Evolutionary conservation across 2,888 invertebrate species (phyloP), one percentile per base, ranked within the genome.

Genomic region (Pterobdella sp.): DNA sequence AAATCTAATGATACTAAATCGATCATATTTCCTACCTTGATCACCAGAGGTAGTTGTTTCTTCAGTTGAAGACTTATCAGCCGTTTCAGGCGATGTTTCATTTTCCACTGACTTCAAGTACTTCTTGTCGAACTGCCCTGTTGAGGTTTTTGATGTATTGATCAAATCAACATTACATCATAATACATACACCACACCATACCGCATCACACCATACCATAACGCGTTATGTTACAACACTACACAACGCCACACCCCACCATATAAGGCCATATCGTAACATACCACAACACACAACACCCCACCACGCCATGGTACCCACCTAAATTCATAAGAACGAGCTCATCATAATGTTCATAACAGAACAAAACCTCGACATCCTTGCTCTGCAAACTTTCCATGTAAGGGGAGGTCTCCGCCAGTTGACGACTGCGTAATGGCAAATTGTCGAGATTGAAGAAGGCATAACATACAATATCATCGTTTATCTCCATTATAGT

Each of bases 281-380:
- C n/a, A n/a, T n/a, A n/a, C n/a, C n/a, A n/a, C n/a, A n/a, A n/a
- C n/a, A n/a, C n/a, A n/a, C n/a, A n/a, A n/a, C n/a, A n/a, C n/a
- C n/a, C n/a, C n/a, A n/a, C n/a, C 7, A 42, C 10, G 49, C 22
- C 49, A 42, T 14, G 49, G 49, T 7, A 42, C 81, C 91, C 89
- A 76, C 89, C 88, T 73, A 96, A 84, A 80, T 95, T 94, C 87
- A 94, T 88, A 31, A 97, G 85, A 1, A 95, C 93, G 72, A 97
- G 85, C 84, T 97, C 97, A 83, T 98, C 97, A 79, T 95, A 94
- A n/a, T 92, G 90, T 81, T 97, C 96, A 80, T 92, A 95, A 81
- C 95, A 93, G 85, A 94, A 97, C 22, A 97, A 84, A 0, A 97
- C 95, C 85, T 96, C 94, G 3, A 91, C 88, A 78, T 92, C 89